phyloP scores from a whole-genome alignment of 2,888 invertebrate genomes.

The Folsomia manolachei region DNA sequence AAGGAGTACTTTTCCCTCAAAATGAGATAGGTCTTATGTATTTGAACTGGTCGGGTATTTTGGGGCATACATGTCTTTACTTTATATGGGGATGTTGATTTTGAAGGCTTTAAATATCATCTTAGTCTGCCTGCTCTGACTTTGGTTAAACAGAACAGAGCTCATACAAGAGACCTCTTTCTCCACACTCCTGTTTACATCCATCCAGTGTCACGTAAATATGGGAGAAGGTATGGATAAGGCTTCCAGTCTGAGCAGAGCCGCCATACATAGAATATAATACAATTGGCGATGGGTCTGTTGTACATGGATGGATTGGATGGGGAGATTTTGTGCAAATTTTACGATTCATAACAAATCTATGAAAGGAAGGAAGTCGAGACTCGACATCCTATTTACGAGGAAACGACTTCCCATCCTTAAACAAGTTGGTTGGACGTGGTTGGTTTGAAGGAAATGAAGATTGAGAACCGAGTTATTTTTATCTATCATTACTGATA shows the following conservation, averaged over 20 bases:
- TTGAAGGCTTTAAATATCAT: constrained; percentile 3
- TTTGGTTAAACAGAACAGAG: not conserved
- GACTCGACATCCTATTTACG: not conserved
- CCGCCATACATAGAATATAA: no score
- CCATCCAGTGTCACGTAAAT: constrained; percentile 26
- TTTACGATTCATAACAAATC: constrained; percentile 10
- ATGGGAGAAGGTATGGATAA: not conserved
- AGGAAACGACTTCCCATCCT: constrained; percentile 2
- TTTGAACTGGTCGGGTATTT: no score
- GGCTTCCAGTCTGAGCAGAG: no score
- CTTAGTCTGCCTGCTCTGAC: not conserved
- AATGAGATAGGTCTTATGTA: no score
- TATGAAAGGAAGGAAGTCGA: constrained; percentile 3
- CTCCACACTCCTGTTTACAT: constrained; percentile 28
- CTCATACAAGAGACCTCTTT: constrained; percentile 4
- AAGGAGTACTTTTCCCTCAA: constrained; percentile 21
- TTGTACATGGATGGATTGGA: not conserved
- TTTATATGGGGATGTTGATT: not conserved
- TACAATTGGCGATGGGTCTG: not conserved
- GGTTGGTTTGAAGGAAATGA: not conserved
- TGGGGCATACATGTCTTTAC: not conserved
- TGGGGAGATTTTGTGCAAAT: not conserved
- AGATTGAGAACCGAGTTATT: not conserved
- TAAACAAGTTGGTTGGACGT: not conserved
- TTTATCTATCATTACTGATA: not conserved